Evolutionary conservation across 2,113 vertebrate species (phyloP), one percentile per base, ranked within the genome.

Genomic region (Dryoscopus gambensis): DNA sequence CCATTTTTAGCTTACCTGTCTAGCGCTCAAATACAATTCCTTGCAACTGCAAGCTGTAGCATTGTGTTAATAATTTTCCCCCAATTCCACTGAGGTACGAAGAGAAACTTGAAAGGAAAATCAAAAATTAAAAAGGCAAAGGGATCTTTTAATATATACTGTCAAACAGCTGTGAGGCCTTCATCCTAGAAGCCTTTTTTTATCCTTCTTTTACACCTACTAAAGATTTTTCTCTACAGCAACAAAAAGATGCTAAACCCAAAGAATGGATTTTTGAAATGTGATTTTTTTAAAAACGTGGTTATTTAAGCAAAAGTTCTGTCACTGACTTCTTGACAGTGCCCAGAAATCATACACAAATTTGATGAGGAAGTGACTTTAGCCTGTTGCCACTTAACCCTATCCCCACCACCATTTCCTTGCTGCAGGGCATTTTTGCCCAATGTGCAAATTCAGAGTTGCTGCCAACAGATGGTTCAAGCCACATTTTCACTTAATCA

Each of bases 1-100:
- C 90, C 96, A 95, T 96, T 97, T 96, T 95, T 90, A 97, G 95
- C 84, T 62, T 90, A 96, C 87, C 90, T 97, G 89, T 57, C 96
- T 91, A 79, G 76, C 40, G 69, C 70, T 2, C 95, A 90, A 96
- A 87, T 74, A 81, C 64, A 90, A 75, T 69, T 92, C 62, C 68
- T 76, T 62, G 49, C 94, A 93, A 85, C 52, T 59, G 64, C 79
- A 89, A 90, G 42, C 42, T 39, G 15, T 56, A 97, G 55, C 75
- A 95, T 93, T 96, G 55, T 60, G 77, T 89, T 95, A 96, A 78
- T 94, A 93, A 91, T 97, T 97, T 84, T 82, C 59, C 73, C 47
- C 65, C 39, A 68, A 67, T 75, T 89, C 93, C 81, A 82, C 75
- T 56, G 93, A 93, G 77, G 62, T 91, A 94, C 44, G 30, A 68